Evolutionary conservation across 2,113 vertebrate species (phyloP).

Genomic region (Hyperoodon ampullatus): DNA sequence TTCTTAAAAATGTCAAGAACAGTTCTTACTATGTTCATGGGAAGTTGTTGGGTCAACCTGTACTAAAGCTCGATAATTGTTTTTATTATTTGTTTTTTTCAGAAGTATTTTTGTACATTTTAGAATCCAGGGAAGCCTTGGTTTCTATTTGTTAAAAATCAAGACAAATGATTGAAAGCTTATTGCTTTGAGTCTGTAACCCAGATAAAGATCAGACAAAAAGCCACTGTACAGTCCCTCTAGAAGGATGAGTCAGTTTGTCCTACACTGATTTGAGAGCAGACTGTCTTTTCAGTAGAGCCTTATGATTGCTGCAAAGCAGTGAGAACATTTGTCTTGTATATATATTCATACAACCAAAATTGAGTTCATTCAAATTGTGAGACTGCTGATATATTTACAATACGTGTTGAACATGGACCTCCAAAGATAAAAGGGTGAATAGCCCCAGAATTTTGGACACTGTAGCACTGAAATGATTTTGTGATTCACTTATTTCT

Average conservation of each 20-base stretch:
- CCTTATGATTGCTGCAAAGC: not conserved
- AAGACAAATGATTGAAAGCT: not conserved
- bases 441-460: not conserved
- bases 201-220: not conserved
- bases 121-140: not conserved
- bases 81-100: not conserved
- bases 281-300: not conserved
- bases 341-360: not conserved
- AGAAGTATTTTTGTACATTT: not conserved
- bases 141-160: not conserved
- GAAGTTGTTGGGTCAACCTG: not conserved
- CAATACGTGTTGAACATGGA: not conserved
- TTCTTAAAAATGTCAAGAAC: not conserved
- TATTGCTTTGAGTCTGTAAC: not conserved
- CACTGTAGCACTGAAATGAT: not conserved
- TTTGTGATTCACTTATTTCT: slow-evolving; percentile 34
- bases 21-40: not conserved
- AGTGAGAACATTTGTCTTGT: not conserved
- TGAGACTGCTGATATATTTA: not conserved
- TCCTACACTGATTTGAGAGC: not conserved
- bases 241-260: not conserved
- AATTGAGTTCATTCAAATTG: not conserved
- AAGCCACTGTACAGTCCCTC: not conserved
- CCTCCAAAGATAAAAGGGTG: slow-evolving; percentile 19
- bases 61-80: not conserved